These are phyloP conservation scores for Tapirus indicus DNA, from an alignment of 2,797 vertebrate genomes.

Conservation along the genomic window DNA sequence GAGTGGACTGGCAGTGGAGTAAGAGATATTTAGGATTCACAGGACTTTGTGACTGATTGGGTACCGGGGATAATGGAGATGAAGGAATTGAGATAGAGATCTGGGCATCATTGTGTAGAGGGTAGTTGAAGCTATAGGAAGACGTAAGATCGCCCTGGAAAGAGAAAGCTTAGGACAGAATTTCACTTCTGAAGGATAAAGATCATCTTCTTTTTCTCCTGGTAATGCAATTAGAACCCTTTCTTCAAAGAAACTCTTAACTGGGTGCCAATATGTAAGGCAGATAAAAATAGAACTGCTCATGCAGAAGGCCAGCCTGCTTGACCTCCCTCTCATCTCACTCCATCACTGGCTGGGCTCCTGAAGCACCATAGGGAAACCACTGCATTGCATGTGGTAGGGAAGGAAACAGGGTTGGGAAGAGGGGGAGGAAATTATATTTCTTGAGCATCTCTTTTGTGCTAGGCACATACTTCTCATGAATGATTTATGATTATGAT, in stretches of 20 bases:
- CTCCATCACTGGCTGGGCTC: not conserved
- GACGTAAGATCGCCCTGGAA: not conserved
- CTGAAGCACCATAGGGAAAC: not conserved
- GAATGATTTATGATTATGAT: not conserved
- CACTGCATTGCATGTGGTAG: not conserved
- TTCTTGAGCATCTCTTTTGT: not conserved
- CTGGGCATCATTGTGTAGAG: not conserved
- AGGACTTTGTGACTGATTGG: not conserved
- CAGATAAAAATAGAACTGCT: slow-evolving; percentile 1
- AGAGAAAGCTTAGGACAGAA: not conserved
- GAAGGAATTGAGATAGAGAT: not conserved
- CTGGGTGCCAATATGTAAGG: not conserved
- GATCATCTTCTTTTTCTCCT: not conserved
- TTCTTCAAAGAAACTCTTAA: not conserved
- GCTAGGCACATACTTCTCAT: not conserved
- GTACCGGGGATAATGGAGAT: not conserved
- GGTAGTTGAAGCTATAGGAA: not conserved
- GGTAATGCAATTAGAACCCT: not conserved
- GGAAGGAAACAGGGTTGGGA: not conserved
- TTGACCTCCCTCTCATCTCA: not conserved
- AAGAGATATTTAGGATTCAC: not conserved
- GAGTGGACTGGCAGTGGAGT: not conserved
- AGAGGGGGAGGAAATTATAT: not conserved
- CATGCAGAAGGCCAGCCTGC: not conserved
- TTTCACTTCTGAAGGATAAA: slow-evolving; percentile 14